Base-by-base conservation (phyloP, 1,140 invertebrate species). In the Eubasilissa regina region DNA sequence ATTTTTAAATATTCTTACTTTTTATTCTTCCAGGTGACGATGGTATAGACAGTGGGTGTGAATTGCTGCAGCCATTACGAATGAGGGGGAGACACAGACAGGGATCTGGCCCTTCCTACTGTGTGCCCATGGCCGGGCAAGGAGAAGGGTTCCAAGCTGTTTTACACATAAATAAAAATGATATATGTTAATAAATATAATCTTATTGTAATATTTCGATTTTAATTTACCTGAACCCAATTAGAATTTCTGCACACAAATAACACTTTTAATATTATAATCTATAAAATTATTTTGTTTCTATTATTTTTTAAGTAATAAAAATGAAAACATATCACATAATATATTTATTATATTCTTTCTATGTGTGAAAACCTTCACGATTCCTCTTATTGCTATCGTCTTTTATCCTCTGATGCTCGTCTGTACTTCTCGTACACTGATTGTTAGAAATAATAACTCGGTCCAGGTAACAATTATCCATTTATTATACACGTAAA, bases 11-110 rank as follows among this genome's bases (percentile, higher is more conserved):
- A 35, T 51, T 51, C 48, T 51, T 13, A 51, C n/a, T 64, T 64
- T 64, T 13, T 64, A 55, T 48, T 58, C 3, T 78, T 77, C n/a
- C 21, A 82, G 81, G 78, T 80, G 81, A 82, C 21, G 81, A 82
- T 68, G 78, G 78, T 68, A 51, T 82, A 56, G 81, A 68, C 10
- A 82, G 68, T 62, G 68, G 77, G 0, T 82, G 81, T 78, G 81
- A 82, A 78, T 62, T 82, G 58, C 73, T 81, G 73, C 81, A 82
- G 62, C 81, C 81, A 10, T 62, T 82, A 44, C 19, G 78, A 43
- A 68, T 79, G 64, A 53, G 78, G 1, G 74, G 70, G 7, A 43
- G 81, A 48, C 19, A 64, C 45, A 64, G 81, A 43, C 78, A 82
- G 43, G 78, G 81, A 25, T 82, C 81, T 4, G 78, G 81, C 9